These are phyloP conservation scores for Crotalus adamanteus DNA, from an alignment of 2,797 vertebrate species.

Conservation along the genomic window DNA sequence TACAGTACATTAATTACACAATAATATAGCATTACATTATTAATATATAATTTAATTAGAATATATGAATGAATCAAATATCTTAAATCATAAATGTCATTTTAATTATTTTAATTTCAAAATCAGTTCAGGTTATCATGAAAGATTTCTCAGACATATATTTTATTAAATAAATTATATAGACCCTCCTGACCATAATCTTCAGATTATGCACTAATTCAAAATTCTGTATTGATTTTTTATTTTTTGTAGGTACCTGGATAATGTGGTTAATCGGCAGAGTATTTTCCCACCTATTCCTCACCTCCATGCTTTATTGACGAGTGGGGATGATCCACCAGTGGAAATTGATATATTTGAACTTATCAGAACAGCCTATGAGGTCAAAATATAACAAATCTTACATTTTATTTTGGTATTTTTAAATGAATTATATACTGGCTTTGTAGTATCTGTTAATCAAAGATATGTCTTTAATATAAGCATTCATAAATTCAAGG, in stretches of 20 bases:
- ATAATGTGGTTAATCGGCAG: slow-evolving; percentile 92
- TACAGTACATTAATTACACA: neutral
- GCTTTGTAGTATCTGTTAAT: neutral
- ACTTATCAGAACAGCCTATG: slow-evolving; percentile 90
- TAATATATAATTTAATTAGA: neutral
- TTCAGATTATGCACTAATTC: slow-evolving; percentile 18
- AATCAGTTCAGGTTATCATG: neutral
- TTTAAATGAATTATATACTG: neutral
- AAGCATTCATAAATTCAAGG: neutral
- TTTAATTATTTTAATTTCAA: neutral
- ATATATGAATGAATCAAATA: neutral
- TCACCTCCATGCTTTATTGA: slow-evolving; percentile 87
- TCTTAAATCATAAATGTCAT: neutral
- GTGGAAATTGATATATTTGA: slow-evolving; percentile 89
- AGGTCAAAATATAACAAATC: slow-evolving; percentile 72
- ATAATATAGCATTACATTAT: neutral
- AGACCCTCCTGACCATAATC: neutral
- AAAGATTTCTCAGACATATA: neutral
- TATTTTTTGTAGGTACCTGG: slow-evolving; percentile 81
- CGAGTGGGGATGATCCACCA: slow-evolving; percentile 85
- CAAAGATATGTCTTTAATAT: neutral
- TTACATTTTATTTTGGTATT: slow-evolving; percentile 8
- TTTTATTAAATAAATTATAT: neutral
- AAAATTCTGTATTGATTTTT: slow-evolving; percentile 28
- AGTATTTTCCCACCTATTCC: slow-evolving; percentile 86